Evolutionary conservation across 2,113 vertebrate genomes (phyloP).

Genomic region (Mellivora capensis): DNA sequence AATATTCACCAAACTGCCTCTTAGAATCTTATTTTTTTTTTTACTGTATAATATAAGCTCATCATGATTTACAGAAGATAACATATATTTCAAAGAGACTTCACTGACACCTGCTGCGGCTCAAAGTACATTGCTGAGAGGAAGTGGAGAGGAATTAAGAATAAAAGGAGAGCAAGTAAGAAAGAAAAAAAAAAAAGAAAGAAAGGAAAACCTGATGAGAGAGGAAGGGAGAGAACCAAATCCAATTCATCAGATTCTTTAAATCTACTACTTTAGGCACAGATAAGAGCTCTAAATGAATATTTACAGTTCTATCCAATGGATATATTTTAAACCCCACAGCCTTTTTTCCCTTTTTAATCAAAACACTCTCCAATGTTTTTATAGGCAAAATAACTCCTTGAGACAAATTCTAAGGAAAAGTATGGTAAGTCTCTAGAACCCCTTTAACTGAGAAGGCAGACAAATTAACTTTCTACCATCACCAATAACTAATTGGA

Average conservation of each 20-base stretch:
- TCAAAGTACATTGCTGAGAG: background rate
- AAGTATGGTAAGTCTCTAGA: background rate
- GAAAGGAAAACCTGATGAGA: background rate
- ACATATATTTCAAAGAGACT: background rate
- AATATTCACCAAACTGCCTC: background rate
- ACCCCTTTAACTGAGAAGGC: background rate
- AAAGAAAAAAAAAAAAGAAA: background rate
- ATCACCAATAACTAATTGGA: background rate
- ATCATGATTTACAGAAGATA: background rate
- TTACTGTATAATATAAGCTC: background rate
- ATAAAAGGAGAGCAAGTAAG: background rate
- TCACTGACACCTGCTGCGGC: background rate
- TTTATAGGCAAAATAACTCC: background rate
- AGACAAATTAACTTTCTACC: constrained; percentile 11
- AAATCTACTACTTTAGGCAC: background rate
- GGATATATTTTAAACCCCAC: background rate
- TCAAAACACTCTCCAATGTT: background rate
- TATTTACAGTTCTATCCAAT: background rate
- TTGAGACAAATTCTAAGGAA: background rate
- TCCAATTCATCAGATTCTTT: background rate
- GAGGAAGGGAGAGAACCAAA: background rate
- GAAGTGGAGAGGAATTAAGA: background rate
- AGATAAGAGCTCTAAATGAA: background rate
- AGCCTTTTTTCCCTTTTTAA: background rate
- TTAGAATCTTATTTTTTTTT: background rate